Percentiles rank a stretch among this genome's conserved stretches.
phyloP scores from a whole-genome alignment of 2,113 vertebrate genomes.

The Tachycineta bicolor region DNA sequence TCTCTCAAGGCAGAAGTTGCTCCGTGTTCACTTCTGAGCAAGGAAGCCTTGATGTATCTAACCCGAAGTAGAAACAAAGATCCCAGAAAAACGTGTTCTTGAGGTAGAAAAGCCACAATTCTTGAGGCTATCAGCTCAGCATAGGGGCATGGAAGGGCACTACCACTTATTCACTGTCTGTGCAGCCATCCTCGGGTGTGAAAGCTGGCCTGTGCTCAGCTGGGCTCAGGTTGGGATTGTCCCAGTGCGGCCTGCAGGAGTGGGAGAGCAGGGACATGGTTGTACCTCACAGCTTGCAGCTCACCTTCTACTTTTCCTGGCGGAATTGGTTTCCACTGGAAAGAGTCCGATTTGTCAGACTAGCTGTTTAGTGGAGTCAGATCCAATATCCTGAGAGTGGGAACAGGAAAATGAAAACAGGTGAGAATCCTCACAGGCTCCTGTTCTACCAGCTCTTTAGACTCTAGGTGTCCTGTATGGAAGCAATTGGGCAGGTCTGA shows the following conservation, averaged over 20 bases:
- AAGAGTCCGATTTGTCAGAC: background rate
- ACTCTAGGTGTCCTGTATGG: background rate
- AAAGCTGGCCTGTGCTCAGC: background rate
- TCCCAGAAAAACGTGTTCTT: background rate
- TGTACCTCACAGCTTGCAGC: background rate
- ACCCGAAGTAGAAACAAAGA: background rate
- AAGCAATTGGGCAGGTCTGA: background rate
- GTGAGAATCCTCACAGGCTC: background rate
- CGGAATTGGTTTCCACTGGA: background rate
- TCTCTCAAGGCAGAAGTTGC: background rate
- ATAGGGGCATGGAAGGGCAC: background rate
- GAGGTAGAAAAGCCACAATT: background rate
- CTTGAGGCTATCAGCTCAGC: background rate
- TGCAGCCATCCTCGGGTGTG: background rate
- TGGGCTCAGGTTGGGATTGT: fast-evolving
- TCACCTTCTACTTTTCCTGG: background rate
- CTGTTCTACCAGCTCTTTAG: background rate
- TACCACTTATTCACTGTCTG: fast-evolving
- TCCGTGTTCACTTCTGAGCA: background rate
- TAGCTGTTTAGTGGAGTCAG: background rate
- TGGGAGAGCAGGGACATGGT: fast-evolving
- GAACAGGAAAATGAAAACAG: background rate
- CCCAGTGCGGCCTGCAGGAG: background rate
- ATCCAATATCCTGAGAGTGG: background rate
- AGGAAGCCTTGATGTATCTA: background rate